Percentiles rank a stretch among this genome's conserved stretches.
phyloP scores from a whole-genome alignment of 2,797 vertebrate species.

The Pseudochaenichthys georgianus region DNA sequence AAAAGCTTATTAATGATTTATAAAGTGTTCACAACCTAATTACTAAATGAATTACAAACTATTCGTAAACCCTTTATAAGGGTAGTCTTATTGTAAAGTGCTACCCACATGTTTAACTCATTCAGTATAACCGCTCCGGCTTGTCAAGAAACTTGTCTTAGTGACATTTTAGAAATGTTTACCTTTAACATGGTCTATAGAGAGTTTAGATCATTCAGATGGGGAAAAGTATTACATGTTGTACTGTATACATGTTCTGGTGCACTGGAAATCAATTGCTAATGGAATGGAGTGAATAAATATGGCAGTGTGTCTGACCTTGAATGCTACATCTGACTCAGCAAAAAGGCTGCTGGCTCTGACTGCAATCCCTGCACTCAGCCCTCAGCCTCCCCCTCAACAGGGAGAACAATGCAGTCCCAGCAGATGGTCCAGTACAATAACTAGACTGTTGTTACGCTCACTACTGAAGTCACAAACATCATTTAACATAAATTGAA shows the following conservation, averaged over 20 bases:
- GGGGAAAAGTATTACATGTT: background rate
- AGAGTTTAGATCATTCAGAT: background rate
- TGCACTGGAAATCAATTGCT: background rate
- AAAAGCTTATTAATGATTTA: too few relatives aligned
- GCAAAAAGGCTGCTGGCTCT: constrained; percentile 40
- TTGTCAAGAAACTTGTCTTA: background rate
- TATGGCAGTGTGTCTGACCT: constrained; percentile 21
- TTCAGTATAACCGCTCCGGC: background rate
- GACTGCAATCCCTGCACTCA: constrained; percentile 26
- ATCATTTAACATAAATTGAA: constrained; percentile 35
- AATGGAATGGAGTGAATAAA: constrained; percentile 5
- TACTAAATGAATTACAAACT: too few relatives aligned
- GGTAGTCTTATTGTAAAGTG: too few relatives aligned
- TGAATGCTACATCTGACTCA: constrained; percentile 44
- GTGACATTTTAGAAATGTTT: background rate
- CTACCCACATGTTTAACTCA: background rate
- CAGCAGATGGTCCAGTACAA: constrained; percentile 57
- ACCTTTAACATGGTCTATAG: background rate
- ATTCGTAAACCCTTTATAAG: too few relatives aligned
- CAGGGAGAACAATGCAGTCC: constrained; percentile 37
- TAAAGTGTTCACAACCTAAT: too few relatives aligned
- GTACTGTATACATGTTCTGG: constrained; percentile 4
- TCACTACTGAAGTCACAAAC: constrained; percentile 67
- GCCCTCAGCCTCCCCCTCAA: constrained; percentile 18
- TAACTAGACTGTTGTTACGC: constrained; percentile 55